Evolutionary conservation across 2,113 vertebrate species (phyloP).

Genomic region (Tupaia chinensis): DNA sequence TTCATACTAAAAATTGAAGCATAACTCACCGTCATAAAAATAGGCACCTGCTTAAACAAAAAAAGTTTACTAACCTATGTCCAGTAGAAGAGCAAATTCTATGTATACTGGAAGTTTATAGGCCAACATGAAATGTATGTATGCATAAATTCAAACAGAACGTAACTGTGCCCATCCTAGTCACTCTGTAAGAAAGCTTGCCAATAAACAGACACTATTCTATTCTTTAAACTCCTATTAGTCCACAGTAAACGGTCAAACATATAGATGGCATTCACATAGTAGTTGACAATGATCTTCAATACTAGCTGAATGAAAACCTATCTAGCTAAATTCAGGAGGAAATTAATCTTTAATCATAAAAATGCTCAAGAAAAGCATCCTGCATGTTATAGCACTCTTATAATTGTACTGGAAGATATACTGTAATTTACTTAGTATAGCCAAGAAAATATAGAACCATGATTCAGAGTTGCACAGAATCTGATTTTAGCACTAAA

Average conservation of each 20-base stretch:
- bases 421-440: constrained; percentile 81
- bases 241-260: constrained; percentile 43
- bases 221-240: constrained; percentile 44
- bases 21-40: not conserved
- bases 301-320: constrained; percentile 61
- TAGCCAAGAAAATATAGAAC: constrained; percentile 79
- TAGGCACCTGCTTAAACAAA: not conserved
- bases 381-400: constrained; percentile 55
- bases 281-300: constrained; percentile 1
- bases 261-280: constrained; percentile 44
- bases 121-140: constrained; percentile 26
- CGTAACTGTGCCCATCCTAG: constrained; percentile 22
- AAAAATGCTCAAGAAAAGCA: constrained; percentile 64
- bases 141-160: constrained; percentile 40
- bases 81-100: not conserved
- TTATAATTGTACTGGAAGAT: constrained; percentile 73
- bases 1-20: constrained; percentile 55
- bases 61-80: constrained; percentile 43
- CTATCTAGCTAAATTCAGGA: constrained; percentile 59
- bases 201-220: constrained; percentile 32
- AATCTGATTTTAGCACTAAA: constrained; percentile 75
- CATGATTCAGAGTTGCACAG: constrained; percentile 76
- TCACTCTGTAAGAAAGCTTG: constrained; percentile 16
- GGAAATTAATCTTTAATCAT: constrained; percentile 71
- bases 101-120: constrained; percentile 44